These are phyloP conservation scores for Dinoponera quadriceps DNA, from an alignment of 1,140 invertebrate species.

Conservation along the genomic window DNA sequence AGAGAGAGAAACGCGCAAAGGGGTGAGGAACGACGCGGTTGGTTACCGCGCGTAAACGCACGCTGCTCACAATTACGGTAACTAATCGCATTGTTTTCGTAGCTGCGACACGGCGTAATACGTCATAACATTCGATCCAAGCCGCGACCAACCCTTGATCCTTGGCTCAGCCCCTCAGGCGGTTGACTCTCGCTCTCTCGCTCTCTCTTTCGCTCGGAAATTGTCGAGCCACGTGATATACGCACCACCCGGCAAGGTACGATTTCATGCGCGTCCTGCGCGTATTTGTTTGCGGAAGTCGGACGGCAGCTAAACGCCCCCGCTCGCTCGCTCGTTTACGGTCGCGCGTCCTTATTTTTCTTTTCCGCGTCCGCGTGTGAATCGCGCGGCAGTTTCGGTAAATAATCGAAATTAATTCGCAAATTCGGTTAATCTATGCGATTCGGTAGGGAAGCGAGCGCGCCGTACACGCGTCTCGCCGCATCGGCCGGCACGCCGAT, in stretches of 20 bases:
- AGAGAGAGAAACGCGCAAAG: background rate
- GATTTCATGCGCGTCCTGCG: conserved; percentile 69
- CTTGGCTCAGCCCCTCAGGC: conserved; percentile 57
- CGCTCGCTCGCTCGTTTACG: background rate
- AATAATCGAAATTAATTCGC: conserved; percentile 26
- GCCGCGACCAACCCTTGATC: conserved; percentile 57
- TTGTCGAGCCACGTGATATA: conserved; percentile 70
- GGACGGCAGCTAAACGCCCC: background rate
- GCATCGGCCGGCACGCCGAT: background rate
- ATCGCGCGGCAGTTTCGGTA: background rate
- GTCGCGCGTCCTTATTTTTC: too few species aligned
- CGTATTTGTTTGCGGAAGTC: conserved; percentile 39
- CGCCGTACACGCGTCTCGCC: background rate
- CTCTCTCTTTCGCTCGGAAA: conserved; percentile 66
- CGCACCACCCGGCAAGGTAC: conserved; percentile 63
- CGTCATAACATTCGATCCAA: conserved; percentile 75
- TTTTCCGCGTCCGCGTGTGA: background rate
- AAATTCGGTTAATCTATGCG: background rate
- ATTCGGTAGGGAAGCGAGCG: background rate
- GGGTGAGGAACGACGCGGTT: conserved; percentile 47
- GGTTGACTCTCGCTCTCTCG: conserved; percentile 18
- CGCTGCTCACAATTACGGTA: conserved; percentile 75
- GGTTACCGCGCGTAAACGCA: conserved; percentile 69
- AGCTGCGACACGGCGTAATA: conserved; percentile 76
- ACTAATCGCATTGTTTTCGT: conserved; percentile 81